Evolutionary conservation across 1,140 invertebrate genomes (phyloP).

Genomic region (Streblospio benedicti): DNA sequence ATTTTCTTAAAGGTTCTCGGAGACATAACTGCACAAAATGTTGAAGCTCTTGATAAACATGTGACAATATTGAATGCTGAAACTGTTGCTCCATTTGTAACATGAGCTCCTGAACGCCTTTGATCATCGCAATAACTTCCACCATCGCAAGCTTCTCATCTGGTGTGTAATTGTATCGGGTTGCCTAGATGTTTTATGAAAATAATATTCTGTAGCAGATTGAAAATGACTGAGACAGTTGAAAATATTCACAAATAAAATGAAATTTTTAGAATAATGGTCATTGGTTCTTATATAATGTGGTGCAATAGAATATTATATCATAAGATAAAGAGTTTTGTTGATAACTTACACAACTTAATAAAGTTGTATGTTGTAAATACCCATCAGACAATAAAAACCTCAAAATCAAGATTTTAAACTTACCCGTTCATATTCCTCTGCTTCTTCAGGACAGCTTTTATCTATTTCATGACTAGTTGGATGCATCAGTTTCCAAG

Average conservation of each 20-base stretch:
- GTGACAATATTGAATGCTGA: constrained; percentile 83
- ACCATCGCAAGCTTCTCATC: constrained; percentile 98
- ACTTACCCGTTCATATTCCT: constrained; percentile 83
- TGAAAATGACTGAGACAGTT: neutral
- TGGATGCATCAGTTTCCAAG: constrained; percentile 95
- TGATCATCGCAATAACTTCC: constrained; percentile 98
- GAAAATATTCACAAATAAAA: neutral
- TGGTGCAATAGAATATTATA: too few relatives aligned
- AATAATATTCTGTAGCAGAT: neutral
- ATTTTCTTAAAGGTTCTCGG: constrained; percentile 86
- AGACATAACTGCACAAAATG: constrained; percentile 89
- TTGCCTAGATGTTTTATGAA: constrained; percentile 52
- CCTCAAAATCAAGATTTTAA: neutral
- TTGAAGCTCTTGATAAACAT: constrained; percentile 94
- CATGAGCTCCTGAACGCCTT: constrained; percentile 94
- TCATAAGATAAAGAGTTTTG: too few relatives aligned
- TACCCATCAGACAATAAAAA: too few relatives aligned
- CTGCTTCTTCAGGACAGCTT: constrained; percentile 87
- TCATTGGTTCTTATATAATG: neutral
- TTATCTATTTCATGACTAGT: constrained; percentile 92
- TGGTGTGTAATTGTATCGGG: constrained; percentile 92
- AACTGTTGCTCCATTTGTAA: constrained; percentile 94
- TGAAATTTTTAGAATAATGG: neutral
- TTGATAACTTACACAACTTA: too few relatives aligned
- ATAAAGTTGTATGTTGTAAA: too few relatives aligned